Base-by-base conservation (phyloP, 2,797 vertebrate species). In the Falco peregrinus region DNA sequence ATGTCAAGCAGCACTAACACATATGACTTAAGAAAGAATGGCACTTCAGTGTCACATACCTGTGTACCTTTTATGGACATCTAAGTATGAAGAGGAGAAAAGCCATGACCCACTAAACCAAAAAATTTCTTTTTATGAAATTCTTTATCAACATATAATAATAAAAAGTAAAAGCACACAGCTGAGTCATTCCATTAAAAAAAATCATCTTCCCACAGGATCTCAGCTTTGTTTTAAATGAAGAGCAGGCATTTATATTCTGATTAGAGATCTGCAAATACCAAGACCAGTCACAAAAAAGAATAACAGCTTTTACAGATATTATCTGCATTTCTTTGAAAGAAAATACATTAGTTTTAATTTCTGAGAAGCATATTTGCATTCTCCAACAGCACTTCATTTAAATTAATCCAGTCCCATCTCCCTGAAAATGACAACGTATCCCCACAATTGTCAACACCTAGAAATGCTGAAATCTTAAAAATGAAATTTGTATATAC, bases 291-390 rank as follows among this genome's bases (percentile, higher is more conserved):
- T 16, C n/a, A 63, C 24, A 61, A 91, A 65, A 61, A 78, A 45
- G 35, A 89, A 71, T 24, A 65, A 82, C 45, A 37, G 53, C 9
- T 80, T 93, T 96, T 92, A 89, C 82, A 92, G 96, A 91, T 15
- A 87, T 70, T 48, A 95, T 88, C 79, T 90, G 79, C 89, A 94
- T 96, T 95, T 95, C 77, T 94, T 95, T 93, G 89, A 69, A 96
- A 93, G 82, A 94, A 97, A 97, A n/a, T 67, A 61, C n/a, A 69
- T 56, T 87, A 33, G 61, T 33, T 97, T 97, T 96, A 93, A 61
- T 70, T 95, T 96, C 84, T 64, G 68, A 89, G 76, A 84, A 94
- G 85, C 10, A 69, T 33, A 92, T 94, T 85, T 96, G 54, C 87
- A 86, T 96, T 96, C 84, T 89, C 74, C 71, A 96, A 67, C 91